Evolutionary conservation across 2,797 vertebrate species (phyloP), one percentile per base, ranked within the genome.

Genomic region (Siniperca scherzeri): DNA sequence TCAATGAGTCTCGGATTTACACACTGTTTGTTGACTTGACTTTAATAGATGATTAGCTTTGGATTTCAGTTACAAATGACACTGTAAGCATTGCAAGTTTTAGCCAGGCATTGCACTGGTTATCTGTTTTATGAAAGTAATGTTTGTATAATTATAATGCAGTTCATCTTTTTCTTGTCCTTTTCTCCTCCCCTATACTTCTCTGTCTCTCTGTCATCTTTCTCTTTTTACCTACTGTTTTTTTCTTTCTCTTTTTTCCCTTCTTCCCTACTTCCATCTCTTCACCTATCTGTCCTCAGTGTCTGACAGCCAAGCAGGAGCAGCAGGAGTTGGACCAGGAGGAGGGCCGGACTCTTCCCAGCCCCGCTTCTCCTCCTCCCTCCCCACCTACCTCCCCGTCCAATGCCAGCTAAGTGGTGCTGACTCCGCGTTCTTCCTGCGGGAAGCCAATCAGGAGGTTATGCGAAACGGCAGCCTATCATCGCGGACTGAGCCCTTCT

Each of bases 391-490:
- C 81, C 96, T 99, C 53, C 98, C 98, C 0, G 95, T 96, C 0
- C 96, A 94, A 78, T 95, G 97, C 82, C 97, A 95, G 68, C 69
- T 99, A 42, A 95, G 91, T 30, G 95, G 96, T 0, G 95, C 97
- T 0, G 97, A 98, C 52, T 91, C 96, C 11, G 96, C 96, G 87
- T 99, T 97, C 94, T 98, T 99, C 89, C 95, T 99, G 48, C 97
- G 97, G 57, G 98, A 98, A 88, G 96, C 97, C 91, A 96, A 97
- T 92, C 98, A 98, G 95, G 98, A 99, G 83, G 96, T 98, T 56
- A 98, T 96, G 94, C 95, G 97, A 61, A 99, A 99, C 27, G 95
- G 97, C 90, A 99, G 98, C 91, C 94, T 99, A 84, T 97, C 97
- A 80, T 94, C 96, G 0, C 96, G 98, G 22, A 96, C 92, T 0